phyloP scores from a whole-genome alignment of 2,888 invertebrate species.

The Arge pagana region DNA sequence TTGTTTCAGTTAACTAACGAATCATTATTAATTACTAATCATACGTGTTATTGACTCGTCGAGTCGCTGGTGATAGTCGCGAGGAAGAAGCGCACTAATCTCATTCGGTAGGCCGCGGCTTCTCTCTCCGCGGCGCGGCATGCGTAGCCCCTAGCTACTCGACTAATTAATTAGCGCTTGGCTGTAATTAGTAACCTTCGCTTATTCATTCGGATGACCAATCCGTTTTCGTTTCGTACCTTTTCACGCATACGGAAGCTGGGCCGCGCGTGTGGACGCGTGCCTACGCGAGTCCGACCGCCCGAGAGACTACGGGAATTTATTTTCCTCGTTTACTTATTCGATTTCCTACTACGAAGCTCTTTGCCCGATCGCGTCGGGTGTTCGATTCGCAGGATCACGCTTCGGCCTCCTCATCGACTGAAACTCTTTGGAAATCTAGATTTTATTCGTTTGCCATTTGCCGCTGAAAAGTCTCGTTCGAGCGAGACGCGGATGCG shows the following conservation, averaged over 20 bases:
- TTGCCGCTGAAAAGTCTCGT: too few species aligned
- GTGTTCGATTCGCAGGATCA: too few species aligned
- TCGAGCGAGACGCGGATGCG: too few species aligned
- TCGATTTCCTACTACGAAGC: too few species aligned
- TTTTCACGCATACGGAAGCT: constrained; percentile 3
- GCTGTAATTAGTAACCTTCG: constrained; percentile 38
- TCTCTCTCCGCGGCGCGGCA: constrained; percentile 15
- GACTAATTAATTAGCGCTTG: constrained; percentile 46
- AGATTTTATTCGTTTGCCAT: too few species aligned
- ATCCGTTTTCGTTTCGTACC: constrained; percentile 16
- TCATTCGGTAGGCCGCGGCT: constrained; percentile 9
- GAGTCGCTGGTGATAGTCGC: constrained; percentile 32
- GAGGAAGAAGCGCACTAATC: constrained; percentile 18
- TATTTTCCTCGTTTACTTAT: too few species aligned
- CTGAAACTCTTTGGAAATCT: too few species aligned
- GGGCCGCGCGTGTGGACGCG: too few species aligned
- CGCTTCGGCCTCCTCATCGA: too few species aligned
- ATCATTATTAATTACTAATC: constrained; percentile 51
- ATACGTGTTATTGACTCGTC: constrained; percentile 37
- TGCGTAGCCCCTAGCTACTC: constrained; percentile 24
- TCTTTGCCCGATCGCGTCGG: too few species aligned
- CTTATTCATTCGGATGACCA: constrained; percentile 37
- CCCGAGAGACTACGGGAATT: too few species aligned
- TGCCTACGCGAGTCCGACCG: too few species aligned
- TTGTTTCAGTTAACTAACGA: constrained; percentile 48